Evolutionary conservation across 2,888 invertebrate genomes (phyloP), one percentile per base, ranked within the genome.

Genomic region (Stramonita haemastoma): DNA sequence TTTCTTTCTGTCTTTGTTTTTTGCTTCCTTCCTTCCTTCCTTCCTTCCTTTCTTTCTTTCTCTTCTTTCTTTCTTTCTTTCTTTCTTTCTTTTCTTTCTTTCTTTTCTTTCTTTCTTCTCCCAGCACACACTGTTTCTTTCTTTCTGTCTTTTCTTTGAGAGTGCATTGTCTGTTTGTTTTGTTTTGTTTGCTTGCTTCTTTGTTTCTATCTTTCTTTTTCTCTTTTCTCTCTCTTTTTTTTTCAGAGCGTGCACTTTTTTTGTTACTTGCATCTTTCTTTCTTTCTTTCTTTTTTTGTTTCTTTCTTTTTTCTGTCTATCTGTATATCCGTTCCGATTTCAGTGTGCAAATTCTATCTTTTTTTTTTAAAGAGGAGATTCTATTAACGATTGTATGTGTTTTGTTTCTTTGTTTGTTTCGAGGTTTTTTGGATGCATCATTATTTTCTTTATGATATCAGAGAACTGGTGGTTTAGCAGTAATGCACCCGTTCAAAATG

Each of bases 11-110:
- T 13, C 0, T 13, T 66, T 17, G 5, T 22, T 13, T 13, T 17
- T 22, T 66, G 0, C 17, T 66, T 13, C 17, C 17, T 13, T 13
- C 22, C 0, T 5, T 66, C 66, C 0, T 22, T 66, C 6, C 17
- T 1, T 13, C 17, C 15, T 66, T 22, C 17, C 66, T 1, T 13
- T 13, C 66, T 66, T 22, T 13, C 0, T 13, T 22, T 8, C 11
- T 13, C 0, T 22, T 8, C 6, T 66, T 22, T 5, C 17, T 17
- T 13, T 13, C 0, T 13, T 0, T 0, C 0, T 22, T 13, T 0
- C 0, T 13, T 0, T 17, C 66, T 13, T 13, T 22, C 0, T 5
- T 66, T 66, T 26, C 46, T 46, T 46, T 66, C 66, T 66, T 66
- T 66, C 66, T 66, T 5, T 26, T 66, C 2, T 46, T 8, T 66